A percentile compares a stretch with the other conserved stretches of the same genome.
Evolutionary conservation across 1,140 invertebrate species (phyloP).

Genomic region (Alviniconcha marisindica): DNA sequence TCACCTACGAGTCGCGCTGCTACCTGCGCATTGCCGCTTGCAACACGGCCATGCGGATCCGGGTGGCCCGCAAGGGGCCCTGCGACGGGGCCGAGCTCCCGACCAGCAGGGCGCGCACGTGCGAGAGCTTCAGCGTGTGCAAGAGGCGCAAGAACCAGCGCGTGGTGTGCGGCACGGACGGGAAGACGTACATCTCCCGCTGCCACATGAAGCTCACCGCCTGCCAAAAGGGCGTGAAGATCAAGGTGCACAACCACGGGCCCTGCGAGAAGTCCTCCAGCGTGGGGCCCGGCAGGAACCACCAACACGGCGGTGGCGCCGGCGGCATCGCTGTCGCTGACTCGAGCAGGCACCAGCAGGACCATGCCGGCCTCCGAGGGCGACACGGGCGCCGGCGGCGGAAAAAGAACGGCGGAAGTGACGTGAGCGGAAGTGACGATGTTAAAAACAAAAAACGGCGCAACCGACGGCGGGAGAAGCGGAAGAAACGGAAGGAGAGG

Average conservation of each 20-base stretch:
- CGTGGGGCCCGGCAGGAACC: neutral
- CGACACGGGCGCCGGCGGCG: neutral
- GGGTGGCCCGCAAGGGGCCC: constrained; percentile 22
- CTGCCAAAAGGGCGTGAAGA: constrained; percentile 52
- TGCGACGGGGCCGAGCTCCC: neutral
- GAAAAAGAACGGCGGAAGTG: neutral
- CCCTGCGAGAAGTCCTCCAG: constrained; percentile 37
- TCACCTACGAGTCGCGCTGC: constrained; percentile 59
- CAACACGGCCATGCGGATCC: constrained; percentile 47
- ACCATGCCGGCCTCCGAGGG: no score
- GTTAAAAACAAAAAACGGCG: constrained; percentile 28
- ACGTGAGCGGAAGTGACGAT: constrained; percentile 26
- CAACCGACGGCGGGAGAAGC: constrained; percentile 40
- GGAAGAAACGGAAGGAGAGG: constrained; percentile 38
- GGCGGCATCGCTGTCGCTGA: neutral
- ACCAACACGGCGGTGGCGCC: neutral
- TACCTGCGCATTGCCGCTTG: constrained; percentile 58
- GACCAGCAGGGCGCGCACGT: constrained; percentile 28
- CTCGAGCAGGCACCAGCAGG: no score
- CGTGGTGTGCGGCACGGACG: constrained; percentile 55
- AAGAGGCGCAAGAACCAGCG: constrained; percentile 44
- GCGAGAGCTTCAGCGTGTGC: constrained; percentile 23
- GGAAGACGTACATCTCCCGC: constrained; percentile 55
- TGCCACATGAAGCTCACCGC: constrained; percentile 62
- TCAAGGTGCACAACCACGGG: constrained; percentile 55